These are phyloP conservation scores for Selenia dentaria DNA, from an alignment of 2,888 invertebrate species.

Conservation along the genomic window DNA sequence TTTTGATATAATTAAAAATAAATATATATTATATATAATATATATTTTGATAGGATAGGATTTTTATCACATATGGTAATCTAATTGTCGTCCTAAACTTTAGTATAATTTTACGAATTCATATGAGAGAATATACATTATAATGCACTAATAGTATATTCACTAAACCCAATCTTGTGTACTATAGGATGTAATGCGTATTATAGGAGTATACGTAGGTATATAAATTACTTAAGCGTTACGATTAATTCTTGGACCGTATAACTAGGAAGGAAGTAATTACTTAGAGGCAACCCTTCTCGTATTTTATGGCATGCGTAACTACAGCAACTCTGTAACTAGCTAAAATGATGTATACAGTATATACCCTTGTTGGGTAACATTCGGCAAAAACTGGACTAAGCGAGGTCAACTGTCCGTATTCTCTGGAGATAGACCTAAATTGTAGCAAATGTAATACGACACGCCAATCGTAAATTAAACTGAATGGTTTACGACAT, in stretches of 20 bases:
- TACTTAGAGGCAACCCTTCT: conserved; percentile 17
- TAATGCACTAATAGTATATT: too few species aligned
- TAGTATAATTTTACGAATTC: too few species aligned
- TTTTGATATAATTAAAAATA: too few species aligned
- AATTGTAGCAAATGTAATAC: conserved; percentile 8
- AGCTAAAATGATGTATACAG: conserved; percentile 19
- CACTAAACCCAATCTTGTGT: too few species aligned
- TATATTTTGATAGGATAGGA: too few species aligned
- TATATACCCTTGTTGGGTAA: conserved; percentile 3
- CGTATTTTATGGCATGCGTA: conserved; percentile 21
- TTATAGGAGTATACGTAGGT: too few species aligned
- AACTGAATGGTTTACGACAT: conserved; percentile 2
- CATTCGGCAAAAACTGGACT: conserved; percentile 22
- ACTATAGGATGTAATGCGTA: too few species aligned
- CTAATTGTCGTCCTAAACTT: too few species aligned
- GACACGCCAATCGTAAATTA: conserved; percentile 4
- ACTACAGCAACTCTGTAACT: conserved; percentile 15
- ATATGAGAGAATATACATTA: too few species aligned
- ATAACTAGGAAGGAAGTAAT: conserved; percentile 15
- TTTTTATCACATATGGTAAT: too few species aligned
- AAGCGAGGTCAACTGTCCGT: conserved; percentile 12
- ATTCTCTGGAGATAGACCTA: conserved; percentile 10
- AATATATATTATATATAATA: too few species aligned
- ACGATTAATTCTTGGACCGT: conserved; percentile 9
- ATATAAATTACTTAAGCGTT: too few species aligned